Conservation (phyloP, 2,113 vertebrate genomes). For the Saiga tatarica region DNA sequence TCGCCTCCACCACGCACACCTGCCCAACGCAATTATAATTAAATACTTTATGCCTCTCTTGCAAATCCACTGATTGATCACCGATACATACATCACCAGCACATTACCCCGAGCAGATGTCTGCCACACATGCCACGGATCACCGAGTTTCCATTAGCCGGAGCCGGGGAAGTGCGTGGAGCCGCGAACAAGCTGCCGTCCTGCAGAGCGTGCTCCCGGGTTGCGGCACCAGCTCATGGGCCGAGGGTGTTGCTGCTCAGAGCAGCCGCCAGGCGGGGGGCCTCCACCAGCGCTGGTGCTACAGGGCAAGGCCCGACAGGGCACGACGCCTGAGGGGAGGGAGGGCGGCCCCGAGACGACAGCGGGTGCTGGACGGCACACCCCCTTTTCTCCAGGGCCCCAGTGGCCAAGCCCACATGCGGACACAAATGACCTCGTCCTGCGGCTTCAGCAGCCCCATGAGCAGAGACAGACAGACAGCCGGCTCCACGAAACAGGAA, state of each 20-base stretch:
- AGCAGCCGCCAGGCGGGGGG: rapidly evolving
- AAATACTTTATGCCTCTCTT: conserved; percentile 95
- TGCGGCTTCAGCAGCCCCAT: background rate
- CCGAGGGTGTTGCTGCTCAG: background rate
- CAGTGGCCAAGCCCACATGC: rapidly evolving
- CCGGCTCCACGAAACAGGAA: background rate
- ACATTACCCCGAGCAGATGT: conserved; percentile 92
- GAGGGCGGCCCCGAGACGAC: background rate
- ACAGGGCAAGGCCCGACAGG: background rate
- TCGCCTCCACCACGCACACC: conserved; percentile 82
- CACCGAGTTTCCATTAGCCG: conserved; percentile 97
- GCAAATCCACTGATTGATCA: conserved; percentile 98
- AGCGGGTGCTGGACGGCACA: background rate
- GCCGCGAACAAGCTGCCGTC: background rate
- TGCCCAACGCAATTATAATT: conserved; percentile 93
- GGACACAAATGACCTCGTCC: too few relatives aligned
- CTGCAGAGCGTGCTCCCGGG: conserved; percentile 75
- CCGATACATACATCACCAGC: conserved; percentile 90
- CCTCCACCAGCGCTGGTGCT: background rate
- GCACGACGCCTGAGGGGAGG: background rate
- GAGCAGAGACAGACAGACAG: rapidly evolving
- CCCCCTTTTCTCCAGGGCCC: background rate
- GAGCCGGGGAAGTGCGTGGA: conserved; percentile 85
- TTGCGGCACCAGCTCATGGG: background rate
- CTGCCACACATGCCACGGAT: conserved; percentile 92